These are phyloP conservation scores for Sinocyclocheilus anshuiensis DNA, from an alignment of 2,113 vertebrate genomes.

Conservation along the genomic window DNA sequence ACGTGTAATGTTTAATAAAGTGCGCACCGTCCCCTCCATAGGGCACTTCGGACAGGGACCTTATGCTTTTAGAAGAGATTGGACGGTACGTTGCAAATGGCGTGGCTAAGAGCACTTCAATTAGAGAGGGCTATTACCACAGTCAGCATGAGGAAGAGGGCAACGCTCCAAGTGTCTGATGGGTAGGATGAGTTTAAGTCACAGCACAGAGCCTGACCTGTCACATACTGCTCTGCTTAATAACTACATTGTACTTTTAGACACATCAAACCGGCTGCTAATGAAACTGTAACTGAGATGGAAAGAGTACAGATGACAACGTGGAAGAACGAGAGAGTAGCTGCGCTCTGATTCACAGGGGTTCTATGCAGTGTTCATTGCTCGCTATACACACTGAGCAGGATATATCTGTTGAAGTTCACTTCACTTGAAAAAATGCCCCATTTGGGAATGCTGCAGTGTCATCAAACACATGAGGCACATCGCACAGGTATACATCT, in stretches of 20 bases:
- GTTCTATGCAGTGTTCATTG: background rate
- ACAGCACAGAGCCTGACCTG: constrained; percentile 10
- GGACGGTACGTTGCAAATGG: constrained; percentile 63
- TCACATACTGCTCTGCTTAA: constrained; percentile 27
- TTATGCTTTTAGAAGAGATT: constrained; percentile 68
- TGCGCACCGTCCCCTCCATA: constrained; percentile 23
- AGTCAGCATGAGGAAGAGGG: constrained; percentile 56
- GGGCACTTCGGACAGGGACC: constrained; percentile 52
- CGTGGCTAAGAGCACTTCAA: constrained; percentile 74
- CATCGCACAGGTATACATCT: too few relatives aligned
- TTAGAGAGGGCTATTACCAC: constrained; percentile 73
- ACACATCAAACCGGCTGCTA: constrained; percentile 58
- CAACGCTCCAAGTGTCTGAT: constrained; percentile 55
- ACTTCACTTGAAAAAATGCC: constrained; percentile 4
- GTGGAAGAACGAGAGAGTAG: constrained; percentile 18
- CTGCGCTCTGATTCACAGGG: background rate
- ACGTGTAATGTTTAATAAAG: constrained; percentile 59
- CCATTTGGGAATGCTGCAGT: too few relatives aligned
- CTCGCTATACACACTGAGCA: background rate
- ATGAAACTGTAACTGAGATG: constrained; percentile 34
- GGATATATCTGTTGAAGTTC: background rate
- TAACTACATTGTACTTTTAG: constrained; percentile 51
- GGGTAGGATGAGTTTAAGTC: constrained; percentile 14
- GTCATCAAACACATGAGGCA: too few relatives aligned
- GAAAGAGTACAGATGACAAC: background rate